Evolutionary conservation across 2,888 invertebrate species (phyloP), one percentile per base, ranked within the genome.

Genomic region (Myathropa florea): DNA sequence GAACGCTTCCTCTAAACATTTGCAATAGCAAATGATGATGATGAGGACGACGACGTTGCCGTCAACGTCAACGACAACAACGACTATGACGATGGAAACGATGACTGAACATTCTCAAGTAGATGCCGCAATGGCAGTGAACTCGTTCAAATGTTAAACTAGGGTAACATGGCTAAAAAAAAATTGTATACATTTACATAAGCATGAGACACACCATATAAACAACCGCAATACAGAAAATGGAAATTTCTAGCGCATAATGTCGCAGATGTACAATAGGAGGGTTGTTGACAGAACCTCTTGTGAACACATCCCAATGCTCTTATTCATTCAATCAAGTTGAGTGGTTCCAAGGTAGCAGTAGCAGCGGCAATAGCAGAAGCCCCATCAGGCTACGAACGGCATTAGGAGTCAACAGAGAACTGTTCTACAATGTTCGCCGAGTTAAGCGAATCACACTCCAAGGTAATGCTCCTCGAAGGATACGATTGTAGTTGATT

Each of bases 161-260:
- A 83, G 63, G 63, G 63, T 46, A 67, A 84, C 30, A 68, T 12
- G n/a, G 21, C 30, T 46, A 33, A 60, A 55, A 53, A n/a, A 53
- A 12, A 61, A 46, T 18, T 46, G 46, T 7, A 46, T 7, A 46
- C 46, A 46, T 46, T 46, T 46, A 46, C 46, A 73, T 23, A 55
- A 67, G 3, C 55, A 67, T 30, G 60, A 57, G 28, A 80, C 14
- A 78, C 53, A 75, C 60, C 28, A 84, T 77, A 57, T 61, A 75
- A 82, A 86, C 83, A 82, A 86, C 86, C 83, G 86, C 86, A 86
- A 83, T 83, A 86, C 83, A 86, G 78, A 83, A 86, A 83, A 86
- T 83, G 86, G 86, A 86, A 86, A 79, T 86, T 53, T 78, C 83
- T 60, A 79, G 73, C 78, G 83, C 86, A 83, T 79, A 79, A 75